These are phyloP conservation scores for Callosobruchus maculatus DNA, from an alignment of 2,888 invertebrate species.

Conservation along the genomic window DNA sequence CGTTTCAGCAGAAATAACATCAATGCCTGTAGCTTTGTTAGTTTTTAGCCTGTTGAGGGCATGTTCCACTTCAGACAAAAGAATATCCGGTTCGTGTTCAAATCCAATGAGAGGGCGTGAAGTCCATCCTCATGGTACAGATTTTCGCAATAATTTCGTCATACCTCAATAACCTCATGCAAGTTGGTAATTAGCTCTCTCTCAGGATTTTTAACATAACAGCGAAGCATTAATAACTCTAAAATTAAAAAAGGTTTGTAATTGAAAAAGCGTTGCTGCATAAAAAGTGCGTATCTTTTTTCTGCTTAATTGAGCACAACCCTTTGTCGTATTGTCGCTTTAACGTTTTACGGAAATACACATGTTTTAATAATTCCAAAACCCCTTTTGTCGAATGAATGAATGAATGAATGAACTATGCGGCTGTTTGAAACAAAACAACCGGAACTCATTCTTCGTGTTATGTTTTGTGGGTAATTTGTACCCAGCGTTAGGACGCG, in stretches of 20 bases:
- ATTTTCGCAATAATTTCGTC: too few relatives aligned
- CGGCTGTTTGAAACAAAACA: neutral
- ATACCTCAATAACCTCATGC: too few relatives aligned
- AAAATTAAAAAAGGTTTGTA: neutral
- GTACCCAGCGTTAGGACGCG: neutral
- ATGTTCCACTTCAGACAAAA: too few relatives aligned
- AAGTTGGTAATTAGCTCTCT: too few relatives aligned
- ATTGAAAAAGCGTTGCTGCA: neutral
- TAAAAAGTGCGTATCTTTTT: neutral
- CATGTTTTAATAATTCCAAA: neutral
- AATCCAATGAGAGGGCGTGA: too few relatives aligned
- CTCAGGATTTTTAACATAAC: too few relatives aligned
- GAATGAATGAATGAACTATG: neutral
- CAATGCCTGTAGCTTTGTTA: too few relatives aligned
- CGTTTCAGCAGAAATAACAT: too few relatives aligned
- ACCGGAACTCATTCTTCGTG: neutral
- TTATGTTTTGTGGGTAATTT: neutral
- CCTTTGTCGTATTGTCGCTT: neutral
- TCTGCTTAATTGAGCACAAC: neutral
- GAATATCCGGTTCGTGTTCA: too few relatives aligned
- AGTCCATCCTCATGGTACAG: too few relatives aligned
- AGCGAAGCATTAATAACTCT: neutral
- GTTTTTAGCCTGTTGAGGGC: too few relatives aligned
- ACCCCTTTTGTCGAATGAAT: neutral
- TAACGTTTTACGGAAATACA: neutral